Percentiles rank a stretch among this genome's conserved stretches.
These are phyloP conservation scores for Drosophila simulans DNA, from an alignment of 1,140 invertebrate species.

Conservation along the genomic window DNA sequence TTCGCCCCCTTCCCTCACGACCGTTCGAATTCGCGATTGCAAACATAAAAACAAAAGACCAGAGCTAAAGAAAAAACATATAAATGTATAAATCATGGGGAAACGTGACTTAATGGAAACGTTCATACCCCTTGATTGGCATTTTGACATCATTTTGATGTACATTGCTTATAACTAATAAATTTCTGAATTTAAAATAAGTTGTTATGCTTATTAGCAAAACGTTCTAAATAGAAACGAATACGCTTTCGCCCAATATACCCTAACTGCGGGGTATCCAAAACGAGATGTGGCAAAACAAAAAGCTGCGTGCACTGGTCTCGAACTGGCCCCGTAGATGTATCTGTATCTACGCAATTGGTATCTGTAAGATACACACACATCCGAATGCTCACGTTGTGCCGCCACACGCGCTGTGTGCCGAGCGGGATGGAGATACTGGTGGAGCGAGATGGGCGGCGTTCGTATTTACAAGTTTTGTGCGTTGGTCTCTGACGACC, in stretches of 20 bases:
- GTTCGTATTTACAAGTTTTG: constrained; percentile 67
- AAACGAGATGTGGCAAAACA: constrained; percentile 26
- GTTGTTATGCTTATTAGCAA: not conserved
- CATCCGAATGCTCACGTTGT: constrained; percentile 13
- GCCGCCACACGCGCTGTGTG: constrained; percentile 35
- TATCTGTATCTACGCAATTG: constrained; percentile 44
- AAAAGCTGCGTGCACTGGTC: constrained; percentile 41
- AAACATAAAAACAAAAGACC: constrained; percentile 19
- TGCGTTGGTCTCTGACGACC: constrained; percentile 61
- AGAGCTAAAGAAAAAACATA: constrained; percentile 25
- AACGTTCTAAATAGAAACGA: too few species aligned
- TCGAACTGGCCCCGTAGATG: constrained; percentile 29
- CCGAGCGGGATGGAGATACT: constrained; percentile 14
- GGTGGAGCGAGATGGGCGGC: not conserved
- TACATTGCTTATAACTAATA: too few species aligned
- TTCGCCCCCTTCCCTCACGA: constrained; percentile 23
- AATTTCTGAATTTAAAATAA: too few species aligned
- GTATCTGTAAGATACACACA: constrained; percentile 52
- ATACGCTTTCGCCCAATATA: not conserved
- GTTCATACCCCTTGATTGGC: constrained; percentile 8
- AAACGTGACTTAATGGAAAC: constrained; percentile 29
- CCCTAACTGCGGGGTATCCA: constrained; percentile 21
- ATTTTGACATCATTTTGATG: not conserved
- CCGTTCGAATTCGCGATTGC: constrained; percentile 50
- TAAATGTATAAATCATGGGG: constrained; percentile 12